phyloP scores from a whole-genome alignment of 2,888 invertebrate genomes.

The Nephrocerus scutellatus region DNA sequence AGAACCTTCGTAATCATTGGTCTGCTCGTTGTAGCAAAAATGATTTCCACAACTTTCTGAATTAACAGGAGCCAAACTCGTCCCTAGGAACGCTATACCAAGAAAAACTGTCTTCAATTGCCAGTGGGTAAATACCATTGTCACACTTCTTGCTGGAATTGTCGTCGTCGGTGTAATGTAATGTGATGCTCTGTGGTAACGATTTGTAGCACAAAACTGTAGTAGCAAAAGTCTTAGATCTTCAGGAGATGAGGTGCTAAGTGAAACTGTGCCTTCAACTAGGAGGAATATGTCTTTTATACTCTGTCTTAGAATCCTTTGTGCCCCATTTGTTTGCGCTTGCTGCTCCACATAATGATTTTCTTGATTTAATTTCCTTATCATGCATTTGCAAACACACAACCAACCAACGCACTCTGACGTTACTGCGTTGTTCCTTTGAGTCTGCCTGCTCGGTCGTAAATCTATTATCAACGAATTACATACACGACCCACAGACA shows the following conservation, averaged over 20 bases:
- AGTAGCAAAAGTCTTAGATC: no score
- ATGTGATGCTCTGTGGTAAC: background rate
- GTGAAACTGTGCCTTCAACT: no score
- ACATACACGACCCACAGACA: no score
- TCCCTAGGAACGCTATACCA: slow-evolving; percentile 23
- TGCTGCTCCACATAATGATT: slow-evolving; percentile 22
- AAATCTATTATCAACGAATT: no score
- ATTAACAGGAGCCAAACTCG: slow-evolving; percentile 22
- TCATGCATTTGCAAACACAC: slow-evolving; percentile 27
- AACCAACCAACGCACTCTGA: slow-evolving; percentile 5
- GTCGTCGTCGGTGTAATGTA: background rate
- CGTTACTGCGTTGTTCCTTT: no score
- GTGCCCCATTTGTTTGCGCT: slow-evolving; percentile 5
- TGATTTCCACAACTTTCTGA: slow-evolving; percentile 1
- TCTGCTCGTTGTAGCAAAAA: background rate
- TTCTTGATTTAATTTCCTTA: slow-evolving; percentile 27
- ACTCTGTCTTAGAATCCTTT: slow-evolving; percentile 7
- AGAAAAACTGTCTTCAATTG: slow-evolving; percentile 29
- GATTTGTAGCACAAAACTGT: no score
- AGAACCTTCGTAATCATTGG: background rate
- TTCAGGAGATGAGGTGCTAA: no score
- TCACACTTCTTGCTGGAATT: slow-evolving; percentile 9
- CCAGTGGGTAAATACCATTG: slow-evolving; percentile 29
- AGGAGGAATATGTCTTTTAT: slow-evolving; percentile 19
- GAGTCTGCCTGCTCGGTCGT: background rate